Evolutionary conservation across 2,888 invertebrate genomes (phyloP).

Genomic region (Mantis religiosa): DNA sequence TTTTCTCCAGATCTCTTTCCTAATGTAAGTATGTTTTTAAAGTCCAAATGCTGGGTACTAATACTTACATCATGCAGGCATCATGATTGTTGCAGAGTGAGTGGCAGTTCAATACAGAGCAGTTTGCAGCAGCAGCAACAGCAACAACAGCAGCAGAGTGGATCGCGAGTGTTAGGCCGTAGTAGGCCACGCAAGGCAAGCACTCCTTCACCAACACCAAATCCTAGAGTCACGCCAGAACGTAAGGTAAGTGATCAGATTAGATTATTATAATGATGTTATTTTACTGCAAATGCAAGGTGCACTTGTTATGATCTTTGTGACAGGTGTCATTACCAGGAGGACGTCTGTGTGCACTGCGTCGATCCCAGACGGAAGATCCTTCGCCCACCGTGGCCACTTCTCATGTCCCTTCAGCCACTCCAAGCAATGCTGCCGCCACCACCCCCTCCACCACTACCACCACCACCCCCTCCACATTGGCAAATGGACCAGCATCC

Average conservation of each 20-base stretch:
- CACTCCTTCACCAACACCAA: conserved; percentile 6
- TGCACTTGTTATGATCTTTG: not conserved
- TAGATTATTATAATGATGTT: not conserved
- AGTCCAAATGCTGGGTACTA: no score
- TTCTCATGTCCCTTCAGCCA: not conserved
- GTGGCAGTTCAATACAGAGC: not conserved
- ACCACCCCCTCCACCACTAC: not conserved
- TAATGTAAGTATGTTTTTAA: no score
- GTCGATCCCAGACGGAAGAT: not conserved
- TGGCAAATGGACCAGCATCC: not conserved
- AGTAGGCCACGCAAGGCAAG: conserved; percentile 6
- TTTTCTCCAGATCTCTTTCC: no score
- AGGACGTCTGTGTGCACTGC: not conserved
- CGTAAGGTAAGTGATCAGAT: not conserved
- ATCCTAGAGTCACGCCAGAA: not conserved
- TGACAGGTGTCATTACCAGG: not conserved
- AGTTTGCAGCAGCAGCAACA: not conserved
- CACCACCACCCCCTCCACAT: not conserved
- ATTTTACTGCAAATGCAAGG: no score
- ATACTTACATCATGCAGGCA: not conserved
- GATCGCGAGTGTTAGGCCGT: not conserved
- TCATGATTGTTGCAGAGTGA: not conserved
- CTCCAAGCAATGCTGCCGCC: not conserved
- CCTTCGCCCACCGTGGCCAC: not conserved
- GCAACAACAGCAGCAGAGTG: not conserved